A percentile compares a stretch with the other conserved stretches of the same genome.
phyloP scores from a whole-genome alignment of 2,797 vertebrate species.

The Trichosurus vulpecula region DNA sequence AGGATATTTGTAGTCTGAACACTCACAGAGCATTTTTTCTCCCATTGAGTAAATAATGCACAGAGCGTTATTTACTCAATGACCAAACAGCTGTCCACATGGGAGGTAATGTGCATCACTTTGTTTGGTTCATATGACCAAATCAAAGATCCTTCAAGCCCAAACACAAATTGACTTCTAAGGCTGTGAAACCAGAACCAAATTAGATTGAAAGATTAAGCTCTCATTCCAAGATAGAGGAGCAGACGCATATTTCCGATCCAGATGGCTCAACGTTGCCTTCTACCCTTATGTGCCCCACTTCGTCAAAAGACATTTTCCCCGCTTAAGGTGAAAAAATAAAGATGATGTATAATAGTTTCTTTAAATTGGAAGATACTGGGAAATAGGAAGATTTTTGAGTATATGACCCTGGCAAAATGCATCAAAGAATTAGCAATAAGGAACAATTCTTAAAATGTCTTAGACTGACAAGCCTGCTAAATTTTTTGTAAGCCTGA shows the following conservation, averaged over 20 bases:
- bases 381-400: neutral
- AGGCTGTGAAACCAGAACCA: neutral
- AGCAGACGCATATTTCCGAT: neutral
- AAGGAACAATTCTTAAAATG: neutral
- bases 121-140: neutral
- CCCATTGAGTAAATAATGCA: neutral
- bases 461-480: neutral
- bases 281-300: neutral
- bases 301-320: neutral
- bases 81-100: neutral
- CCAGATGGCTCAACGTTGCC: neutral
- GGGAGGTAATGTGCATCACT: neutral
- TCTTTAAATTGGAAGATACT: neutral
- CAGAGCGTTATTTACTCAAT: neutral
- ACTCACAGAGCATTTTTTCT: neutral
- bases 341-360: neutral
- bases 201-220: neutral
- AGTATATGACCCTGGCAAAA: neutral
- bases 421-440: neutral
- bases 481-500: neutral
- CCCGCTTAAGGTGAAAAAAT: neutral
- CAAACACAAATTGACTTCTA: neutral
- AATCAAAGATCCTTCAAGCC: neutral
- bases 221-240: neutral
- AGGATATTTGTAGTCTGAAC: neutral